These are phyloP conservation scores for Calliphora vicina DNA, from an alignment of 1,140 invertebrate species.

Conservation along the genomic window DNA sequence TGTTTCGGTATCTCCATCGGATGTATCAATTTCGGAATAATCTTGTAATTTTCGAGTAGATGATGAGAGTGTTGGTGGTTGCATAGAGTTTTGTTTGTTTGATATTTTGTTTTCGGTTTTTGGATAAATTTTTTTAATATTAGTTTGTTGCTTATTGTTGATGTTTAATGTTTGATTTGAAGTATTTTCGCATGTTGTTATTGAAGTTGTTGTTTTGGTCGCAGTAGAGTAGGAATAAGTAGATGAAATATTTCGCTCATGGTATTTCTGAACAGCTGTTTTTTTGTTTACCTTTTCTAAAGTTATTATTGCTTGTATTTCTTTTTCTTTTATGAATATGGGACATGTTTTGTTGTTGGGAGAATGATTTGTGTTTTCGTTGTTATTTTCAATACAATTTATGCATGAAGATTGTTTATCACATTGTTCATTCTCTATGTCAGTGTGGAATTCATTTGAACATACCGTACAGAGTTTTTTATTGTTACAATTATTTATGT, in stretches of 20 bases:
- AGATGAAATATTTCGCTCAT: neutral
- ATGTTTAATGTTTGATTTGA: neutral
- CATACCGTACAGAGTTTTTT: constrained; percentile 24
- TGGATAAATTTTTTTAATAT: too few relatives aligned
- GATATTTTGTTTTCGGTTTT: neutral
- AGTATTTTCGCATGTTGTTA: too few relatives aligned
- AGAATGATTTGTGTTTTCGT: constrained; percentile 20
- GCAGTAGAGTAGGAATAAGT: neutral
- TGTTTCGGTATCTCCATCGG: too few relatives aligned
- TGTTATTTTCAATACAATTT: constrained; percentile 29
- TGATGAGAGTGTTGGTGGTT: neutral
- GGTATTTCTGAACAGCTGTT: neutral
- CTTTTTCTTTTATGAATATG: constrained; percentile 25
- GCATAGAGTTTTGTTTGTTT: neutral
- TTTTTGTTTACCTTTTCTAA: constrained; percentile 34
- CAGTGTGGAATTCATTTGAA: neutral
- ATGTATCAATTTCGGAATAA: too few relatives aligned
- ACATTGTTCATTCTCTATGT: neutral
- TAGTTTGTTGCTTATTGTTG: neutral
- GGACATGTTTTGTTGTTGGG: constrained; percentile 37
- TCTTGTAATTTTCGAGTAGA: too few relatives aligned
- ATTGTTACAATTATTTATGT: constrained; percentile 18
- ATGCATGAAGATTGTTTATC: neutral
- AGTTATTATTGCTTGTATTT: constrained; percentile 38
- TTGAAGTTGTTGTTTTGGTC: neutral